Evolutionary conservation across 2,888 invertebrate genomes (phyloP).

Genomic region (Aquatica leii): DNA sequence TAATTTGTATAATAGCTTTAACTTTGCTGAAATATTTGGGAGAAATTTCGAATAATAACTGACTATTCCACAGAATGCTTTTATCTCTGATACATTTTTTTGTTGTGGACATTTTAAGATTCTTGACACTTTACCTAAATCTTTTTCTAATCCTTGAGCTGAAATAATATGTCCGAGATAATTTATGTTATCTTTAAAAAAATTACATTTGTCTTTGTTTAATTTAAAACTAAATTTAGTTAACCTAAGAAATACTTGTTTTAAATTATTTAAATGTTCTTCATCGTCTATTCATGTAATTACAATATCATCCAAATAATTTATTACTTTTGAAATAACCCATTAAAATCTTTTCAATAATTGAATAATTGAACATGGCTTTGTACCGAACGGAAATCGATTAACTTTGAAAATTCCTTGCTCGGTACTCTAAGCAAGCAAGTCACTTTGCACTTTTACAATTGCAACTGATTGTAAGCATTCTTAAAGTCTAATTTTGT

Average conservation of each 20-base stretch:
- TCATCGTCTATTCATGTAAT: background rate
- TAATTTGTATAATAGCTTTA: background rate
- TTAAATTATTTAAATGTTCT: background rate
- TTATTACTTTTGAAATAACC: no score
- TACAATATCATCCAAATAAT: background rate
- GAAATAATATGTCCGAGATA: background rate
- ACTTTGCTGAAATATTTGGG: background rate
- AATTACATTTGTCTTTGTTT: no score
- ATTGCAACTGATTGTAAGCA: background rate
- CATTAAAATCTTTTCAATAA: no score
- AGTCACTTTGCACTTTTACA: background rate
- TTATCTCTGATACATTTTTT: background rate
- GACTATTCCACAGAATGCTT: background rate
- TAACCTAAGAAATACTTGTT: background rate
- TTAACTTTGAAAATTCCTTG: background rate
- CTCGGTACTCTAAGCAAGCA: background rate
- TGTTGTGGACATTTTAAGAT: background rate
- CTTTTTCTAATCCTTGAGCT: background rate
- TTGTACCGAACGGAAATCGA: background rate
- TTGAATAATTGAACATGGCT: background rate
- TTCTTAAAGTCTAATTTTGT: background rate
- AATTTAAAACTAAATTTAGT: background rate
- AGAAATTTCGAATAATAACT: background rate
- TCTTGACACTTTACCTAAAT: background rate
- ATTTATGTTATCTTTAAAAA: background rate